phyloP scores from a whole-genome alignment of 2,113 vertebrate species.

The Euleptes europaea region DNA sequence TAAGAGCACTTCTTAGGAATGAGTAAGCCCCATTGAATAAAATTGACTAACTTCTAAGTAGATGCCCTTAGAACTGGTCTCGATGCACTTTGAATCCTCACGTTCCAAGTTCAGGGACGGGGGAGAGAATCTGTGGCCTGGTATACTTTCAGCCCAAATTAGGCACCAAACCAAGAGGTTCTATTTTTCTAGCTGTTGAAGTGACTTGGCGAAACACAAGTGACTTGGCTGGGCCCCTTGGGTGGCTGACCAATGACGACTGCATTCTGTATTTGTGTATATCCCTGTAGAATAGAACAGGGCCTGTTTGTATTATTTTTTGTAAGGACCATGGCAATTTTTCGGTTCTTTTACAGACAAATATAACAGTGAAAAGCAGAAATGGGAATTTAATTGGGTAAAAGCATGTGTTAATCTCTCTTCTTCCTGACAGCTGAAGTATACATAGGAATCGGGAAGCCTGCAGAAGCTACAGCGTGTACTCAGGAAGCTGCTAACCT shows the following conservation, averaged over 20 bases:
- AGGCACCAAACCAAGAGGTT: background rate
- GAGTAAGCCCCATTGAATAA: background rate
- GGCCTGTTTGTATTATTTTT: too few species aligned
- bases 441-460: constrained; percentile 95
- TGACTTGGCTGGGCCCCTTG: background rate
- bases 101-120: background rate
- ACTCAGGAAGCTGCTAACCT: constrained; percentile 97
- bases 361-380: background rate
- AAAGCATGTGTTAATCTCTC: constrained; percentile 27
- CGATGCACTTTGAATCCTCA: background rate
- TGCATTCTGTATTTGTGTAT: background rate
- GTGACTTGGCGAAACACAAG: background rate
- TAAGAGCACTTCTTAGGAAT: too few species aligned
- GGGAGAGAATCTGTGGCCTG: background rate
- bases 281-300: background rate
- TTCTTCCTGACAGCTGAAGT: constrained; percentile 86
- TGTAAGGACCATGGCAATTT: too few species aligned
- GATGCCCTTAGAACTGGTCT: too few species aligned
- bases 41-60: background rate
- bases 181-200: background rate
- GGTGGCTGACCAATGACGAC: background rate
- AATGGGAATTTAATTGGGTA: background rate
- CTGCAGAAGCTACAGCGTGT: constrained; percentile 92
- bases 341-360: too few species aligned
- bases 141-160: background rate